Conservation (phyloP, 2,797 vertebrate genomes). For the Balearica regulorum region DNA sequence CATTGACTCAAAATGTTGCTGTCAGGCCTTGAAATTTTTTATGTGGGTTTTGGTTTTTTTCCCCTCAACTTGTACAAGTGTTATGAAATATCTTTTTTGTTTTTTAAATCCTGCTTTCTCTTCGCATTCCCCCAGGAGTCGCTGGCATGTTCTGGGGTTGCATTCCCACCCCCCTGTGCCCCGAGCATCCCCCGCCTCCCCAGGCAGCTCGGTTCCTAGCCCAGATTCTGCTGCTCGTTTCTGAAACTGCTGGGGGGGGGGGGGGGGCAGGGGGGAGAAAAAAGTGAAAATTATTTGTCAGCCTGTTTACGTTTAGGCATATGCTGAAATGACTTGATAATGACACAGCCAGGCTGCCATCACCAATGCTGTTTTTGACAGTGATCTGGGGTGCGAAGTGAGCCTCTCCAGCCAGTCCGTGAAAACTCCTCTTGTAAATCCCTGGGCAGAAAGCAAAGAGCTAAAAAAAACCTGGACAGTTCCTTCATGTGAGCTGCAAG, state of each 20-base stretch:
- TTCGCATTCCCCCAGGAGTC: neutral
- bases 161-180: accelerated
- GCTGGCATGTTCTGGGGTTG: accelerated
- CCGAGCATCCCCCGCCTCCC: neutral
- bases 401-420: neutral
- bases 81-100: neutral
- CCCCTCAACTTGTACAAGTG: neutral
- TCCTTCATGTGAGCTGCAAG: neutral
- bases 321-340: neutral
- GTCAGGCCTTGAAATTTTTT: neutral
- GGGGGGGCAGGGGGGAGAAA: too few relatives aligned
- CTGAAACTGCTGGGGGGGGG: neutral
- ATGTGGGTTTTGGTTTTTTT: neutral
- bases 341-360: neutral
- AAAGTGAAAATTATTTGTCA: neutral
- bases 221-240: neutral
- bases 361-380: neutral
- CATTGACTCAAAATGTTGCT: neutral
- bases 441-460: neutral
- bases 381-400: neutral
- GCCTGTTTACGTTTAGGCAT: neutral
- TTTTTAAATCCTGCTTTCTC: neutral
- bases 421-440: neutral
- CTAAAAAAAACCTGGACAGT: neutral
- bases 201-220: neutral